Evolutionary conservation across 2,797 vertebrate species (phyloP).

Genomic region (Chelmon rostratus): DNA sequence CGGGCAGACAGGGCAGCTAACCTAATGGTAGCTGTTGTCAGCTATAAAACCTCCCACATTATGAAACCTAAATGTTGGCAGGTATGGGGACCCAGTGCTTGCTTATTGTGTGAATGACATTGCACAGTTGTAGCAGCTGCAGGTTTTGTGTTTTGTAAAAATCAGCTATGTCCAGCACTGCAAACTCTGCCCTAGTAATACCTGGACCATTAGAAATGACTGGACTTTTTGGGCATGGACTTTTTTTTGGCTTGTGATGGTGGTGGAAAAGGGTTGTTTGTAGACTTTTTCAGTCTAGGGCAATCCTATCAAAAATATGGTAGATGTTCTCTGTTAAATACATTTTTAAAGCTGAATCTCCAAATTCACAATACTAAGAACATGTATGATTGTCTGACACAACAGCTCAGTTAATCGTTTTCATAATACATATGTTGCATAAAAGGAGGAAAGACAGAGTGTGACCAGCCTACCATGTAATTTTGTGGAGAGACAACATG

Average conservation of each 20-base stretch:
- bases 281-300: background rate
- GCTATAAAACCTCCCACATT: too few relatives aligned
- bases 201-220: background rate
- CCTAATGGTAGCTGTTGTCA: too few relatives aligned
- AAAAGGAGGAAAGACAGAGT: background rate
- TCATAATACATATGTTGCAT: background rate
- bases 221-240: too few relatives aligned
- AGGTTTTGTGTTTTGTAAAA: background rate
- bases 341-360: background rate
- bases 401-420: background rate
- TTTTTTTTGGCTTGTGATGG: background rate
- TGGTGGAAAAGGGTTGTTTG: background rate
- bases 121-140: background rate
- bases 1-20: too few relatives aligned
- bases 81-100: background rate
- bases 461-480: too few relatives aligned
- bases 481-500: conserved; percentile 9
- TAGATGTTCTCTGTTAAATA: background rate
- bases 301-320: background rate
- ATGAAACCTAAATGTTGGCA: too few relatives aligned
- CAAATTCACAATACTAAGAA: background rate
- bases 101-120: background rate
- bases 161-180: background rate
- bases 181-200: background rate
- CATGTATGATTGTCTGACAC: background rate